Base-by-base conservation (phyloP, 37 sponge, comb jelly and placozoan species). In the Geodia barretti region DNA sequence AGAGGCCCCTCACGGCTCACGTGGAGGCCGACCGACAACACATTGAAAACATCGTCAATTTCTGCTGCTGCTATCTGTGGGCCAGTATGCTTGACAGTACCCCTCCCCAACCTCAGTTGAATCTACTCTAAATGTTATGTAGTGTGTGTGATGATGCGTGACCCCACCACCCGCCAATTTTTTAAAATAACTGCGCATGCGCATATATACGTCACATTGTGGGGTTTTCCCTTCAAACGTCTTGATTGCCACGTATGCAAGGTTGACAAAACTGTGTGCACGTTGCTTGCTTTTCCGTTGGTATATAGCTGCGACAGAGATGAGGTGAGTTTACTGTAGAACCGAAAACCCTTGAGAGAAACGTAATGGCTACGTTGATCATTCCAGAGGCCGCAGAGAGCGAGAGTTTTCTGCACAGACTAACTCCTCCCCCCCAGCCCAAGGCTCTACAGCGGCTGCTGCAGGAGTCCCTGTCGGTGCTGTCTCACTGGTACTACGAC, bases 51-150 rank as follows among this genome's bases (percentile, higher is more conserved):
- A 67, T 94, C 25, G 77, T 94, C n/a, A 94, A 90, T 69, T 90
- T 94, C 60, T 64, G 60, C 28, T 86, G 87, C 40, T 68, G 87
- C 36, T 90, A 73, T 68, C 38, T 94, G 83, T 94, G 94, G 94
- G 79, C 87, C 26, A 87, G 79, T 35, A 62, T 87, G 0, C 43
- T 92, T 29, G 88, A 82, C 77, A 71, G 41, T 0, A 23, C 82
- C 2, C 82, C 82, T 30, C 82, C 82, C 9, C 82, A 47, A n/a
- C 82, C 82, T 0, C 40, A 58, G 14, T 63, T 81, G 1, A 59
- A 62, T 21, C 82, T 81, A 9, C 41, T 81, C 21, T 81, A 72
- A 33, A 28, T 28, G 8, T 9, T 28, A 62, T 58, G 19, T 58
- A 20, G 60, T 58, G 11, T 11, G 60, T 58, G 60, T 58, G 19